phyloP scores from a whole-genome alignment of 2,797 vertebrate species.

The Chanos chanos region DNA sequence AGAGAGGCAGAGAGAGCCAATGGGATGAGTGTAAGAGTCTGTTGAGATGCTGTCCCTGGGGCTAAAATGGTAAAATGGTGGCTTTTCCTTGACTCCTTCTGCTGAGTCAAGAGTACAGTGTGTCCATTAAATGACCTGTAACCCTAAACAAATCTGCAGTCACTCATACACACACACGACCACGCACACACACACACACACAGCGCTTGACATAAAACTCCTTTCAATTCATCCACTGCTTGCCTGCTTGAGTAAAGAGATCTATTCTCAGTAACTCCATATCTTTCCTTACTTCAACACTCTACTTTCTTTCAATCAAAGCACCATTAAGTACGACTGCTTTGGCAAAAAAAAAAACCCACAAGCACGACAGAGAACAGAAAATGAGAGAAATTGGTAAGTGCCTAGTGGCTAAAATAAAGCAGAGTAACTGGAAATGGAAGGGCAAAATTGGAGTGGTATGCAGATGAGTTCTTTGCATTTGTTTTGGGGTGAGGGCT shows the following conservation, averaged over 20 bases:
- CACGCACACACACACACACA: neutral
- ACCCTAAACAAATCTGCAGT: slow-evolving; percentile 12
- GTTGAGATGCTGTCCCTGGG: slow-evolving; percentile 30
- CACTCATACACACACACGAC: neutral
- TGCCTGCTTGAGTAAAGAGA: neutral
- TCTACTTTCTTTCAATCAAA: slow-evolving; percentile 16
- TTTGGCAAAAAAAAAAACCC: slow-evolving; percentile 14
- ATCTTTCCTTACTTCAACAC: slow-evolving; percentile 4
- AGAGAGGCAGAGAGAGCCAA: no score
- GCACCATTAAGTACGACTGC: slow-evolving; percentile 4
- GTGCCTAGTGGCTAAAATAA: no score
- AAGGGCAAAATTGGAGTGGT: no score
- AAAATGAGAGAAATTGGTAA: no score
- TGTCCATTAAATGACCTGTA: slow-evolving; percentile 16
- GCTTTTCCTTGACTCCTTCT: slow-evolving; percentile 8
- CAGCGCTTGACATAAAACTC: neutral
- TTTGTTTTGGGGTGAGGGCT: no score
- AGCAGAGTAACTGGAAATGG: no score
- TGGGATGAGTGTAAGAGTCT: no score
- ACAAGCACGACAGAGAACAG: no score
- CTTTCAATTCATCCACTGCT: slow-evolving; percentile 6
- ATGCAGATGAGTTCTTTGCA: no score
- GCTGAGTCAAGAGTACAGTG: slow-evolving; percentile 26
- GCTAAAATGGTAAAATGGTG: neutral
- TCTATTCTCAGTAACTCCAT: neutral